phyloP scores from a whole-genome alignment of 2,797 vertebrate genomes.

The Lepus townsendii region DNA sequence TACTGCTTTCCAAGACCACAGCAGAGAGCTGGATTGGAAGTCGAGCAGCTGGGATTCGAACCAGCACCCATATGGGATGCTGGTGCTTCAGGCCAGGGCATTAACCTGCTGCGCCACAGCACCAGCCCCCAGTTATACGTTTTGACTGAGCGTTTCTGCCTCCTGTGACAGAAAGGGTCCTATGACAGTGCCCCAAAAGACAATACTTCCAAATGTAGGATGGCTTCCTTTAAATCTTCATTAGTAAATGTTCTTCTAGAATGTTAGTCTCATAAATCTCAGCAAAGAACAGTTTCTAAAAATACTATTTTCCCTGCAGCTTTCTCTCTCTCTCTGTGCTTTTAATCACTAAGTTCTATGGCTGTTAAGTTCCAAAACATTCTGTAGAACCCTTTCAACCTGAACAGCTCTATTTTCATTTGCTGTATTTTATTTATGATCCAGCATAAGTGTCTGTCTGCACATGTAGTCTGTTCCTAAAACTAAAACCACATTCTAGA shows the following conservation, averaged over 20 bases:
- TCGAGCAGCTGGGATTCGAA: no score
- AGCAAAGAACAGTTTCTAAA: not conserved
- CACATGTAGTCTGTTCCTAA: conserved; percentile 53
- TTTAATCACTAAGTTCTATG: conserved; percentile 11
- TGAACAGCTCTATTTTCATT: conserved; percentile 22
- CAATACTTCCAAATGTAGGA: not conserved
- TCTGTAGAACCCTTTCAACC: not conserved
- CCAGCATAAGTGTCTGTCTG: conserved; percentile 9
- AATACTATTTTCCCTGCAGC: not conserved
- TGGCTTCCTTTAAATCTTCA: not conserved
- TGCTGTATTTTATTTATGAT: conserved; percentile 55
- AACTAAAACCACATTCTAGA: conserved; percentile 26
- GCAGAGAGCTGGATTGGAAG: no score
- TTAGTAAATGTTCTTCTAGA: not conserved
- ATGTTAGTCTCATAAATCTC: not conserved
- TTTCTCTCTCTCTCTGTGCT: not conserved
- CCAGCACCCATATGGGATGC: no score
- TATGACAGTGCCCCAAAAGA: not conserved
- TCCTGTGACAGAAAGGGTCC: not conserved
- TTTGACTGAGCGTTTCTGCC: not conserved
- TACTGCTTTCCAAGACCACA: no score
- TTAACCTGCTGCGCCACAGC: no score
- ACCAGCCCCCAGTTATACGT: no score
- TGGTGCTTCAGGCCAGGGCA: no score
- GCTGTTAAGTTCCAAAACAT: conserved; percentile 15